Conservation (phyloP, 2,797 vertebrate species). For the Micropoecilia bifurca region DNA sequence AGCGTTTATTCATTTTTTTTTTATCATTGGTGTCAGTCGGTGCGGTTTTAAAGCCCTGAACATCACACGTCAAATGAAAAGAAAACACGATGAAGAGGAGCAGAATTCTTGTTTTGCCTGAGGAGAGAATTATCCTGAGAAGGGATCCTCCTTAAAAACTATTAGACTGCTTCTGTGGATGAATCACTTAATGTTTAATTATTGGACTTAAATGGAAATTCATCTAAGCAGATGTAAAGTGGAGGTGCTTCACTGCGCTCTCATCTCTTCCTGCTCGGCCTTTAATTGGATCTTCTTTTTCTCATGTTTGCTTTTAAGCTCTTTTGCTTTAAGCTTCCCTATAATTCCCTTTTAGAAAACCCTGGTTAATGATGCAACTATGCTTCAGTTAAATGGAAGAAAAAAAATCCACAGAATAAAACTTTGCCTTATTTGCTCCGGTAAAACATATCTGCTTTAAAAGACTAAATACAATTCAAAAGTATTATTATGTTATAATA, state of each 20-base stretch:
- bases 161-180: neutral
- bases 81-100: neutral
- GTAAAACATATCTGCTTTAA: neutral
- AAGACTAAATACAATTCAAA: neutral
- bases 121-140: neutral
- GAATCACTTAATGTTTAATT: neutral
- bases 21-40: neutral
- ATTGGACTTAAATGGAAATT: conserved; percentile 17
- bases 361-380: neutral
- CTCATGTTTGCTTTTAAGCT: neutral
- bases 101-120: neutral
- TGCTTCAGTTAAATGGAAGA: neutral
- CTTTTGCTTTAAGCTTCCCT: neutral
- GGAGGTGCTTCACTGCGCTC: neutral
- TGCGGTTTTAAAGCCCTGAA: neutral
- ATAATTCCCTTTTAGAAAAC: neutral
- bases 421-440: neutral
- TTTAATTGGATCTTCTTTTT: conserved; percentile 1
- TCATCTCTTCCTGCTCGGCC: neutral
- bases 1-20: neutral
- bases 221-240: neutral
- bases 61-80: neutral
- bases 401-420: neutral
- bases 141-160: neutral
- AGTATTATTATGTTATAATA: neutral